Evolutionary conservation across 2,888 invertebrate genomes (phyloP).

Genomic region (Drosophila buzzatii): DNA sequence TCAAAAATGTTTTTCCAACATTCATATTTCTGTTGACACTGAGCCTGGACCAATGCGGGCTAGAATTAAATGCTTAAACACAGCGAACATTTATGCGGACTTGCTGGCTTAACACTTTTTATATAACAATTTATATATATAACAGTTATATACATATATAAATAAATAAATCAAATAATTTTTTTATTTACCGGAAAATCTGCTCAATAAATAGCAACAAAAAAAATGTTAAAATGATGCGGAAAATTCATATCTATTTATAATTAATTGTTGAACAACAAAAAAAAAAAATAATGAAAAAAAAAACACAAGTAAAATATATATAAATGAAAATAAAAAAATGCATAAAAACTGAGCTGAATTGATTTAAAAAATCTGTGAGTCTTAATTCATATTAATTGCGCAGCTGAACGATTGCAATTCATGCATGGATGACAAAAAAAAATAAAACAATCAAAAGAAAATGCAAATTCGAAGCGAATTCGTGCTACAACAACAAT

Average conservation of each 20-base stretch:
- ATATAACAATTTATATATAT: neutral
- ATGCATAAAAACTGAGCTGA: slow-evolving; percentile 48
- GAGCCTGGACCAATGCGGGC: slow-evolving; percentile 4
- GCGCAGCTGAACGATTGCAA: slow-evolving; percentile 71
- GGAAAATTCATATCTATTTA: slow-evolving; percentile 57
- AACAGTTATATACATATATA: neutral
- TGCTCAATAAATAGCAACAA: slow-evolving; percentile 28
- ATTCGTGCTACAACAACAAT: slow-evolving; percentile 10
- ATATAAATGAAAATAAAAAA: neutral
- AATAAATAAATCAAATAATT: slow-evolving; percentile 17
- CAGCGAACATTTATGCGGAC: slow-evolving; percentile 2
- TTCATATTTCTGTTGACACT: slow-evolving; percentile 4
- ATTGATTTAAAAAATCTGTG: slow-evolving; percentile 65
- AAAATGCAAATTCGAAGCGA: slow-evolving; percentile 9
- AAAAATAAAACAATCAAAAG: slow-evolving; percentile 14
- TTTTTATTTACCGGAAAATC: slow-evolving; percentile 37
- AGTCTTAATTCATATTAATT: slow-evolving; percentile 75
- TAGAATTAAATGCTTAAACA: slow-evolving; percentile 4
- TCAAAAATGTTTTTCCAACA: slow-evolving; percentile 3
- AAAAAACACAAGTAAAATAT: neutral
- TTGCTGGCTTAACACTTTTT: slow-evolving; percentile 15
- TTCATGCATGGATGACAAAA: slow-evolving; percentile 40
- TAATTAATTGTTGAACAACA: slow-evolving; percentile 68
- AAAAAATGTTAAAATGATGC: slow-evolving; percentile 36
- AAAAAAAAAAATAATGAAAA: slow-evolving; percentile 15